A percentile compares a stretch with the other conserved stretches of the same genome.
phyloP scores from a whole-genome alignment of 2,888 invertebrate species.

The Pyrgus malvae region DNA sequence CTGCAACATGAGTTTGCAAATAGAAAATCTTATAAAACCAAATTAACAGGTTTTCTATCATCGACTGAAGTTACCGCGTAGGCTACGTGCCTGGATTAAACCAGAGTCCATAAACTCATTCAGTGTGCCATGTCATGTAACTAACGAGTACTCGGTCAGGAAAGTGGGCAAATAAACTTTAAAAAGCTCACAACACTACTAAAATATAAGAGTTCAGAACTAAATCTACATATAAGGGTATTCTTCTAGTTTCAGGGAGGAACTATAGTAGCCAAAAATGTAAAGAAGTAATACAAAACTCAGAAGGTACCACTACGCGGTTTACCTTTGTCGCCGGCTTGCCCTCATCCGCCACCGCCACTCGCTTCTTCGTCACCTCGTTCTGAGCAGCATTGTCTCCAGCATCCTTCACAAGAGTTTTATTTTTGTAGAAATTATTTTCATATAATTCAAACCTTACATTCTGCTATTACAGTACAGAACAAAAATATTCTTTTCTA shows the following conservation, averaged over 20 bases:
- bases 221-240: conserved; percentile 15
- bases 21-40: neutral
- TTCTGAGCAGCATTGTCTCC: conserved; percentile 66
- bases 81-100: conserved; percentile 1
- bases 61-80: neutral
- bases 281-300: conserved; percentile 1
- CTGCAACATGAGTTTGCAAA: too few species aligned
- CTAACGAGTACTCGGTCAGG: conserved; percentile 22
- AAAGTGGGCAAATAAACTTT: conserved; percentile 49
- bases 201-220: conserved; percentile 19
- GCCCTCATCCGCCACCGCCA: conserved; percentile 53
- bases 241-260: conserved; percentile 13
- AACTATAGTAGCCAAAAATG: conserved; percentile 20
- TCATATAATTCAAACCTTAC: too few species aligned
- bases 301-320: neutral
- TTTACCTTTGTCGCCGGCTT: conserved; percentile 65
- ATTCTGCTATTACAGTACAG: too few species aligned
- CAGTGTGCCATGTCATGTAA: conserved; percentile 6
- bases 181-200: conserved; percentile 52
- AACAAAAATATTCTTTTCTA: too few species aligned
- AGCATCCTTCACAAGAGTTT: conserved; percentile 53
- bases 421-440: too few species aligned
- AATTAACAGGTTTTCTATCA: neutral
- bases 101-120: neutral
- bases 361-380: conserved; percentile 67